Base-by-base conservation (phyloP, 2,888 invertebrate genomes). In the Diabrotica balteata region DNA sequence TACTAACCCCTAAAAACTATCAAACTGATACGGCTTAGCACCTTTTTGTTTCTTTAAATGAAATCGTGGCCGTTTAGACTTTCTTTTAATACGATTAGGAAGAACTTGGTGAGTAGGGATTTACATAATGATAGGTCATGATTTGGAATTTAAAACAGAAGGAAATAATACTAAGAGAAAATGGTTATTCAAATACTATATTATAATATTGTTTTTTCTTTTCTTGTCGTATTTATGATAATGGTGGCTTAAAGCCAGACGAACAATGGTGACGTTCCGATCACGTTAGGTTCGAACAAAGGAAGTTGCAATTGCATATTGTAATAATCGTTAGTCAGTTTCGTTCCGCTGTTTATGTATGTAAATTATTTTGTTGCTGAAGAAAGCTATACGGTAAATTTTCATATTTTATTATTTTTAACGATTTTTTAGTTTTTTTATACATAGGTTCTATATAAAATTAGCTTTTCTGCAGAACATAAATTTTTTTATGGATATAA, bases 61-160 rank as follows among this genome's bases (percentile, higher is more conserved):
- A 54, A 43, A 55, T 51, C 55, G 49, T 63, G 54, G 22, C n/a
- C 51, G 49, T 63, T 44, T 22, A 53, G 46, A 9, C 53, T 54
- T 62, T 61, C 44, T 50, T 61, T 45, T 53, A 62, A 62, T 62
- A 63, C 63, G 63, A 63, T 63, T 63, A 55, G 63, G 63, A 63
- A 55, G 63, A 47, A 17, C 55, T 55, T 55, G 49, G 54, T 54
- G 10, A 47, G 44, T 22, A 47, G 17, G 63, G 47, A 63, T 63
- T 63, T 55, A 63, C 63, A 63, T 63, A 63, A 63, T 63, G 63
- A 63, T 63, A 47, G 63, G 63, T 55, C 63, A 63, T 63, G 63
- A 63, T 55, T 63, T 51, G 63, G 63, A 63, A 63, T 63, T 55
- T 63, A 55, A 63, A 63, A 63, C 55, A 63, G 55, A 46, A 55